phyloP scores from a whole-genome alignment of 2,888 invertebrate genomes.

The Hirtodrosophila histrioides region DNA sequence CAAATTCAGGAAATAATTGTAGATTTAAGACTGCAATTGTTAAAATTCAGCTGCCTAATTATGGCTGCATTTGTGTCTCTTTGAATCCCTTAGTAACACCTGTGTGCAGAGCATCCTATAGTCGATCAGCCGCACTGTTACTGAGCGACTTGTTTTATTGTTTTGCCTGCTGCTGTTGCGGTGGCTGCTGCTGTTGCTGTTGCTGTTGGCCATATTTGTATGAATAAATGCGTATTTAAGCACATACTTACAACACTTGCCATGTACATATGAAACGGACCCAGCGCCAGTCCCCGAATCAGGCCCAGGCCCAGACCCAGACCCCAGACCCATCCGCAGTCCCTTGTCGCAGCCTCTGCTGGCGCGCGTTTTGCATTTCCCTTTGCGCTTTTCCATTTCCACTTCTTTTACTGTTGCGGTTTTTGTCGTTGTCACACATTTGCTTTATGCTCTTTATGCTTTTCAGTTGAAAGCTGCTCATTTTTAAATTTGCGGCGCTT shows the following conservation, averaged over 20 bases:
- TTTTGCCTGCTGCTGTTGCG: conserved; percentile 63
- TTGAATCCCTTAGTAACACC: neutral
- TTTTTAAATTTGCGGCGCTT: conserved; percentile 27
- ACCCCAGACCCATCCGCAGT: conserved; percentile 14
- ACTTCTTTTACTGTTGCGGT: conserved; percentile 40
- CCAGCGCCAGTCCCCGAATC: conserved; percentile 18
- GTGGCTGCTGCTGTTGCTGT: conserved; percentile 46
- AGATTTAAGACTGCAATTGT: no score
- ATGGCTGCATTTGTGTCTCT: no score
- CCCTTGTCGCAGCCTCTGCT: conserved; percentile 30
- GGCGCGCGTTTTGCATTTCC: conserved; percentile 60
- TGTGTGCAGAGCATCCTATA: conserved; percentile 17
- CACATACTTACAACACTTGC: conserved; percentile 81
- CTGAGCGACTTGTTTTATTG: conserved; percentile 66
- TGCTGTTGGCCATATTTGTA: conserved; percentile 77
- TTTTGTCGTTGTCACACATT: conserved; percentile 51
- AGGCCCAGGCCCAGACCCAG: conserved; percentile 1
- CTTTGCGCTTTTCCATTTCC: conserved; percentile 58
- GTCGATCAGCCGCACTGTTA: neutral
- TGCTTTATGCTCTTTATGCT: conserved; percentile 44
- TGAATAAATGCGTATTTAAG: conserved; percentile 82
- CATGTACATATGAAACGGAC: conserved; percentile 58
- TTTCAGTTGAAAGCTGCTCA: conserved; percentile 26
- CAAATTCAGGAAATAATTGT: no score
- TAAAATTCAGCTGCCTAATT: no score